Conservation (phyloP, 2,113 vertebrate species). For the Brachirus orientalis region DNA sequence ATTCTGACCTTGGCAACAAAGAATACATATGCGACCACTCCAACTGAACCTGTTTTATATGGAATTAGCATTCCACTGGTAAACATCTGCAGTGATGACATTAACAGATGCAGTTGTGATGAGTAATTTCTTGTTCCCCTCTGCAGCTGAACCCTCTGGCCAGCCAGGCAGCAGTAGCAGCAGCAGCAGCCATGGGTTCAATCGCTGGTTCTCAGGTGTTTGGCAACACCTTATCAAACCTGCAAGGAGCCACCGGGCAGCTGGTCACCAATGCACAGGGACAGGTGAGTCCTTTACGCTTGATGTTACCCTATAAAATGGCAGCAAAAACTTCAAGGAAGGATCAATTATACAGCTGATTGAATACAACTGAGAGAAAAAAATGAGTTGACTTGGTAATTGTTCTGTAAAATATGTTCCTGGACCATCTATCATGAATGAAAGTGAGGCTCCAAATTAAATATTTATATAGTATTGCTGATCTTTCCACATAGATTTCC, state of each 20-base stretch:
- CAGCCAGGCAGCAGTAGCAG: conserved; percentile 92
- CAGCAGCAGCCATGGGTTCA: conserved; percentile 95
- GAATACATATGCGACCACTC: conserved; percentile 9
- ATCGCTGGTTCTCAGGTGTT: conserved; percentile 95
- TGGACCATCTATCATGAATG: conserved; percentile 34
- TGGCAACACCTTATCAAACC: conserved; percentile 92
- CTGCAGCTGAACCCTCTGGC: conserved; percentile 94
- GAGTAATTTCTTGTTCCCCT: conserved; percentile 29
- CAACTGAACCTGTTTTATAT: not conserved
- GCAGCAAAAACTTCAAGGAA: not conserved
- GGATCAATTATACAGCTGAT: conserved; percentile 4
- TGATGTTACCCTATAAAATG: not conserved
- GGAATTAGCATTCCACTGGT: conserved; percentile 4
- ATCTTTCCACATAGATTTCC: conserved; percentile 56
- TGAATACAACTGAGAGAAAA: conserved; percentile 17
- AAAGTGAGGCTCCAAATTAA: conserved; percentile 27
- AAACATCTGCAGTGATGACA: conserved; percentile 11
- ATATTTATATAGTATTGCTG: conserved; percentile 46
- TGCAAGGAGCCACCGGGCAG: conserved; percentile 96
- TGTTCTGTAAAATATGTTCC: conserved; percentile 19
- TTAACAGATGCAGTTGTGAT: conserved; percentile 11
- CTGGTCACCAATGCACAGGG: conserved; percentile 99
- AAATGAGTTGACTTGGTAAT: conserved; percentile 9
- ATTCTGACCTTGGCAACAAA: conserved; percentile 42
- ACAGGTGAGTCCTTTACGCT: conserved; percentile 88